These are phyloP conservation scores for Acipenser oxyrinchus DNA, from an alignment of 2,797 vertebrate genomes.

Conservation along the genomic window DNA sequence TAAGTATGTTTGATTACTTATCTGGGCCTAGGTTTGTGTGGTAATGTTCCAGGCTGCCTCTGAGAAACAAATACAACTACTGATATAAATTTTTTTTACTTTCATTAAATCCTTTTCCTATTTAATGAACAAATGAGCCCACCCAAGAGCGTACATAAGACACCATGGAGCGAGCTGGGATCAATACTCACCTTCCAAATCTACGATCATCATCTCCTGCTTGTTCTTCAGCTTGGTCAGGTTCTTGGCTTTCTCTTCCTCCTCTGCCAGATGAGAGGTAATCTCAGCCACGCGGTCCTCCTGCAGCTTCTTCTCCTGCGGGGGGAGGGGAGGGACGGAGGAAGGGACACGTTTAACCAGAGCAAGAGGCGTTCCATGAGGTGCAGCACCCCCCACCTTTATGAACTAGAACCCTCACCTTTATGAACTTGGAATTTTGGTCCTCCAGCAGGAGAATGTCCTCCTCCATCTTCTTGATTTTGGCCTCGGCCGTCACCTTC, in stretches of 20 bases:
- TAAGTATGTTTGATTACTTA: too few species aligned
- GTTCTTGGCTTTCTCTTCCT: conserved; percentile 97
- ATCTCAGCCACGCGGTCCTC: conserved; percentile 87
- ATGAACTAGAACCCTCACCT: conserved; percentile 55
- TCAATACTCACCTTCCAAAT: conserved; percentile 77
- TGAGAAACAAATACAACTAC: too few species aligned
- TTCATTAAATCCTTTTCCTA: too few species aligned
- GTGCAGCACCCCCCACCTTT: background rate
- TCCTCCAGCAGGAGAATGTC: conserved; percentile 89
- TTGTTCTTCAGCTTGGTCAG: conserved; percentile 93
- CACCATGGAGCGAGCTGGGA: too few species aligned
- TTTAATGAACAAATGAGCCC: too few species aligned
- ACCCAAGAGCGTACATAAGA: too few species aligned
- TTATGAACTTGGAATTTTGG: conserved; percentile 92
- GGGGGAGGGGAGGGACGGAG: background rate
- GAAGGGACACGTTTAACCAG: too few species aligned
- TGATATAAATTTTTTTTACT: background rate
- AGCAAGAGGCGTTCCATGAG: background rate
- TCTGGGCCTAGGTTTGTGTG: too few species aligned
- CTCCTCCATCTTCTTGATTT: conserved; percentile 97
- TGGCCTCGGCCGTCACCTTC: conserved; percentile 92
- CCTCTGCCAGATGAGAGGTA: conserved; percentile 84
- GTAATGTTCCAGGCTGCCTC: too few species aligned
- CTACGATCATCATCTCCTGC: conserved; percentile 96
- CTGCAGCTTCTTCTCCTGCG: conserved; percentile 88